These are phyloP conservation scores for Actinia equina DNA, from an alignment of 64 coral and sea anemone species.

Conservation along the genomic window DNA sequence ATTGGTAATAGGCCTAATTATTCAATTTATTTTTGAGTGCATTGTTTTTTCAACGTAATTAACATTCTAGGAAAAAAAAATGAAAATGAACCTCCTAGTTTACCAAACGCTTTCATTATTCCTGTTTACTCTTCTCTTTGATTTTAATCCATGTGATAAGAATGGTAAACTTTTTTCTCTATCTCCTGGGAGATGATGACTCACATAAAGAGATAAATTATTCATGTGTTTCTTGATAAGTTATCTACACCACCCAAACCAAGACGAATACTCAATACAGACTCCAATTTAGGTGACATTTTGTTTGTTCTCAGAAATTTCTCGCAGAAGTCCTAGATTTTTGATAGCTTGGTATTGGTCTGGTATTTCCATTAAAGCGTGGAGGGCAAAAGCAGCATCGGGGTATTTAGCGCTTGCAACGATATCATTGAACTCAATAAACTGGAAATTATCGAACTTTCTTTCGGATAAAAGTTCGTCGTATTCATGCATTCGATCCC, in stretches of 20 bases:
- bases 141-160: neutral
- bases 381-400: slow-evolving; percentile 76
- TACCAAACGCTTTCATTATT: no score
- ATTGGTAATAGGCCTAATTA: no score
- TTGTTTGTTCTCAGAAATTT: neutral
- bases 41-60: no score
- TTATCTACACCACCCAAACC: neutral
- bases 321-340: slow-evolving; percentile 52
- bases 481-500: slow-evolving; percentile 95
- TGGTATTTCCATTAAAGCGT: slow-evolving; percentile 94
- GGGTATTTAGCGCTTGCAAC: slow-evolving; percentile 58
- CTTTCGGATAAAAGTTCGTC: slow-evolving; percentile 77
- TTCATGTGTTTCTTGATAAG: neutral
- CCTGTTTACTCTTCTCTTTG: neutral
- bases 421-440: slow-evolving; percentile 73
- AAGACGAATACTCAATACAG: neutral
- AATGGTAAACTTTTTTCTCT: neutral
- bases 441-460: slow-evolving; percentile 98
- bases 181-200: neutral
- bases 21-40: no score
- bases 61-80: no score
- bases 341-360: slow-evolving; percentile 84
- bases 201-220: neutral
- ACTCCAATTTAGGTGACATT: neutral
- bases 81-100: no score